Evolutionary conservation across 2,888 invertebrate genomes (phyloP), one percentile per base, ranked within the genome.

Genomic region (Malacosoma neustria): DNA sequence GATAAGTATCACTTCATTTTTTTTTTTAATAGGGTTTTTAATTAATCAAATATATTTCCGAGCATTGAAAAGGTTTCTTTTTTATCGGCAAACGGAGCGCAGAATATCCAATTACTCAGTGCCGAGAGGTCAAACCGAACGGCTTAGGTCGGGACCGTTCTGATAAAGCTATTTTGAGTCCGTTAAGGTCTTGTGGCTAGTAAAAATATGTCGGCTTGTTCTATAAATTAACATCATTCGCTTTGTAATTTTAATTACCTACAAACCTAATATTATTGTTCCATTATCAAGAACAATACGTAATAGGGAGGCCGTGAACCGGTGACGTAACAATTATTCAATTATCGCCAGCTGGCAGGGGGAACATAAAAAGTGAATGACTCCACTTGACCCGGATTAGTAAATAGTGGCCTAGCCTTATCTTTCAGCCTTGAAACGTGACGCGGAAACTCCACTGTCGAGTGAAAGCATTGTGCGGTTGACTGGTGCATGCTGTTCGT

Each of bases 351-450:
- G 57, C 59, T 56, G 61, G 59, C 22, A 60, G 64, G 63, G 59
- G 66, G 68, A 69, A 65, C 57, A 62, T 64, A 65, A 70, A 74
- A 74, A 73, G 80, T 74, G 72, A 81, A 79, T 67, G 73, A 77
- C 69, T 77, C 65, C 62, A 63, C 69, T 74, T 79, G 80, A 79
- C 77, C 73, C 69, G 68, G 65, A 72, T 72, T 65, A 64, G 65
- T 68, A 65, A 74, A 79, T 74, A 79, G 75, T 68, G 68, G 65
- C 60, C 63, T 58, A 62, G 64, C 64, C 65, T 72, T 57, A 70
- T 72, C 74, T 72, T 69, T 54, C 58, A 76, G 65, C 82, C 81
- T 80, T 81, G 82, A 72, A 75, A 74, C 75, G 81, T 84, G 80
- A 81, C 71, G 75, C 76, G 74, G 79, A 81, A 79, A 75, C 73